These are phyloP conservation scores for Clarias fuscus DNA, from an alignment of 2,797 vertebrate species.

Conservation along the genomic window DNA sequence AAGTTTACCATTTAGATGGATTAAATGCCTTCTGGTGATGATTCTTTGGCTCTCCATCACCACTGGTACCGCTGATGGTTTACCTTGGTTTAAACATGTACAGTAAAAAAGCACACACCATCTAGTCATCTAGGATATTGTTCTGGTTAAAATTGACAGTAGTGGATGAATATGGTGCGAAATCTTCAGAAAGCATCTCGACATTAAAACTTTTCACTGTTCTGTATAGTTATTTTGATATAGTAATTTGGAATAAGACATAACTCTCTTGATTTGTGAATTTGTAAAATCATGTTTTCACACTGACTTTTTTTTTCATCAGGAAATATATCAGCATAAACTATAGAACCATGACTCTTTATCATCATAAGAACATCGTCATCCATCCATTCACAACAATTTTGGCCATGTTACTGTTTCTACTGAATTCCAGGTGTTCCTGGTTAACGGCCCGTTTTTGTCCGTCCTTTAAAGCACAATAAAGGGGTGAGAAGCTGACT, in stretches of 20 bases:
- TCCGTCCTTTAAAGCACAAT: conserved; percentile 70
- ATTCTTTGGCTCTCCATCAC: neutral
- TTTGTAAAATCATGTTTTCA: neutral
- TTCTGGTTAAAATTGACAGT: neutral
- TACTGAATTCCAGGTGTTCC: conserved; percentile 78
- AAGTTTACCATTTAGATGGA: neutral
- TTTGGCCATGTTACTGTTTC: conserved; percentile 54
- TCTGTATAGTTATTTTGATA: neutral
- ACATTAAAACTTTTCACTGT: neutral
- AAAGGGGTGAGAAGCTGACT: conserved; percentile 63
- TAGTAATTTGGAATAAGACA: neutral
- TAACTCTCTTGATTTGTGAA: conserved; percentile 5
- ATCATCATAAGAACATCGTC: neutral
- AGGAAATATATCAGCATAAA: neutral
- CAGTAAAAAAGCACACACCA: neutral
- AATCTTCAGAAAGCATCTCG: neutral
- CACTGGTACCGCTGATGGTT: neutral
- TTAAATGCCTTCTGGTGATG: neutral
- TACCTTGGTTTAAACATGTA: neutral
- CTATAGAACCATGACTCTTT: neutral
- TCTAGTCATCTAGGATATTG: neutral
- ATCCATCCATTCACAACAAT: conserved; percentile 8
- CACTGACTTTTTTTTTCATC: neutral
- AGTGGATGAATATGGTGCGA: neutral
- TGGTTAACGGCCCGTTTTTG: conserved; percentile 73